Conservation (phyloP, 2,888 invertebrate species). For the Cosmopolites sordidus region DNA sequence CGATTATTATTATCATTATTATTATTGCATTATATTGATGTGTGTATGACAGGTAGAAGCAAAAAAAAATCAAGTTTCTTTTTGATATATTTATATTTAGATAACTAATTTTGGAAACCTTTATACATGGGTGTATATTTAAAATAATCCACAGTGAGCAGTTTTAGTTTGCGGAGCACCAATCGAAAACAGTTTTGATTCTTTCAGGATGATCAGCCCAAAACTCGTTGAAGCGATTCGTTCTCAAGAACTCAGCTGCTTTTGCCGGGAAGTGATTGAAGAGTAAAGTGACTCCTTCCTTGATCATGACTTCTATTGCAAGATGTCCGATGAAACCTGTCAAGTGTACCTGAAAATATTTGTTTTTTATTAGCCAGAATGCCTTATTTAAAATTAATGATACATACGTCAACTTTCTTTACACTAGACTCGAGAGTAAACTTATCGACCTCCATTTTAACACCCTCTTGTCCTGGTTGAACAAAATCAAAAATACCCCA, state of each 20-base stretch:
- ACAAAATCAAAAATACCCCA: background rate
- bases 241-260: slow-evolving; percentile 6
- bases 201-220: slow-evolving; percentile 9
- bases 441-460: background rate
- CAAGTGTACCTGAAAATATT: too few species aligned
- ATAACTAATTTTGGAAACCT: too few species aligned
- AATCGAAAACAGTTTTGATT: background rate
- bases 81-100: too few species aligned
- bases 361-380: too few species aligned
- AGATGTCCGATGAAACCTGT: too few species aligned
- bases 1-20: too few species aligned
- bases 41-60: too few species aligned
- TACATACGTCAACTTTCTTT: background rate
- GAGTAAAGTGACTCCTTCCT: background rate
- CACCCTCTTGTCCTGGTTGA: slow-evolving; percentile 1
- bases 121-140: too few species aligned
- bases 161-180: background rate
- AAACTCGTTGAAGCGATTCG: slow-evolving; percentile 3
- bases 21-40: too few species aligned
- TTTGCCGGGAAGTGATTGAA: slow-evolving; percentile 6
- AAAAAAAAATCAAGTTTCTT: too few species aligned
- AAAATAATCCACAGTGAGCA: too few species aligned
- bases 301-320: background rate
- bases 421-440: slow-evolving; percentile 1
- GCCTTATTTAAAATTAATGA: too few species aligned